These are phyloP conservation scores for Dichetophora obliterata DNA, from an alignment of 2,888 invertebrate species.

Conservation along the genomic window DNA sequence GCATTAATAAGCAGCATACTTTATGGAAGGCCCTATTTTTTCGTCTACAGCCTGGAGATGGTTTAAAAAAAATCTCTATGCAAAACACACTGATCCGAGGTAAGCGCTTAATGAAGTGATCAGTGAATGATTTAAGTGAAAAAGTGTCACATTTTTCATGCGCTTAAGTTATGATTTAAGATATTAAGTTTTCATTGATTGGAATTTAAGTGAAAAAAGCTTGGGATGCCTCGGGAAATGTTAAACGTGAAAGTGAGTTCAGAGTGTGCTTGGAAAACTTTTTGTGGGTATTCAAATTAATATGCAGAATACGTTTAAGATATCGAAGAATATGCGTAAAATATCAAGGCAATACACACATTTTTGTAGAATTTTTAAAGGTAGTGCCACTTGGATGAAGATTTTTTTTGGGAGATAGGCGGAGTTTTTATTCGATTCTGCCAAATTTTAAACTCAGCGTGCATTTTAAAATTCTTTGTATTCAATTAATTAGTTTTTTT, in stretches of 20 bases:
- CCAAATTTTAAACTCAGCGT: too few relatives aligned
- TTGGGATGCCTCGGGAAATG: not conserved
- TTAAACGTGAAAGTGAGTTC: not conserved
- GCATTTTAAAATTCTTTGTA: too few relatives aligned
- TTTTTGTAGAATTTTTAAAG: too few relatives aligned
- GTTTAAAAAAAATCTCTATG: not conserved
- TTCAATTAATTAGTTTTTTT: too few relatives aligned
- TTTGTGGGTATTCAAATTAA: too few relatives aligned
- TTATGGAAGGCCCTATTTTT: not conserved
- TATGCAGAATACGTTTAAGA: too few relatives aligned
- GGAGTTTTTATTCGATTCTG: too few relatives aligned
- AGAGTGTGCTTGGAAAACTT: not conserved
- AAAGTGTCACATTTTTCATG: slow-evolving; percentile 14
- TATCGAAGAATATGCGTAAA: too few relatives aligned
- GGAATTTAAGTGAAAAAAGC: not conserved
- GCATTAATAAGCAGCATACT: slow-evolving; percentile 8
- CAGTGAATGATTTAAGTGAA: slow-evolving; percentile 22
- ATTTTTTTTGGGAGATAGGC: too few relatives aligned
- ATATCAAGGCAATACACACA: too few relatives aligned
- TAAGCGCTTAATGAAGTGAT: slow-evolving; percentile 26
- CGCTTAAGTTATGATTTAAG: slow-evolving; percentile 6
- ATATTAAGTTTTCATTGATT: not conserved
- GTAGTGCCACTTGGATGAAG: too few relatives aligned
- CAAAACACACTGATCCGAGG: not conserved
- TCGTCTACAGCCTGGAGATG: not conserved